Conservation (phyloP, 2,113 vertebrate genomes). For the Antennarius striatus region DNA sequence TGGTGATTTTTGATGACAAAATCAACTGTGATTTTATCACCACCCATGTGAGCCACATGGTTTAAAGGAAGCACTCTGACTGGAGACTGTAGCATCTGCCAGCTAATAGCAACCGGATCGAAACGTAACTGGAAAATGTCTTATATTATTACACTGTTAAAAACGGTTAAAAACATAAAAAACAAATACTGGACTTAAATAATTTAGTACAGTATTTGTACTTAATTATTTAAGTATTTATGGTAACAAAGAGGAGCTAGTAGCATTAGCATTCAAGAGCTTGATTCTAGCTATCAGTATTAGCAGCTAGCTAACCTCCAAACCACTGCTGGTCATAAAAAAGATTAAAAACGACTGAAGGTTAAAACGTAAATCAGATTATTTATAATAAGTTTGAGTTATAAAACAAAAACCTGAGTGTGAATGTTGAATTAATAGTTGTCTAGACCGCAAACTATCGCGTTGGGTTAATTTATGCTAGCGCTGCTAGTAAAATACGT, state of each 20-base stretch:
- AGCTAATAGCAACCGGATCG: not conserved
- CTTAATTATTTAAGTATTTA: not conserved
- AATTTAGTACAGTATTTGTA: not conserved
- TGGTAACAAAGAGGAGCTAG: conserved; percentile 52
- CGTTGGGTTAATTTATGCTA: too few relatives aligned
- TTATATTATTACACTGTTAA: rapidly evolving
- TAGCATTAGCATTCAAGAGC: not conserved
- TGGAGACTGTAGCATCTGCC: not conserved
- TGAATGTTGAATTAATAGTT: too few relatives aligned
- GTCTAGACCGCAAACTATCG: too few relatives aligned
- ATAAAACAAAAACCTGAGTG: too few relatives aligned
- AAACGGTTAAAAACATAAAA: not conserved
- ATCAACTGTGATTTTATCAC: not conserved
- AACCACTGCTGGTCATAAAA: not conserved
- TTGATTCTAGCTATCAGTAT: conserved; percentile 8
- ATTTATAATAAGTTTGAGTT: too few relatives aligned
- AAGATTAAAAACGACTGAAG: not conserved
- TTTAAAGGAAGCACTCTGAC: not conserved
- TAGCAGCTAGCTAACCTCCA: conserved; percentile 41
- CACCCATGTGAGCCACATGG: not conserved
- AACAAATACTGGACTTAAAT: not conserved
- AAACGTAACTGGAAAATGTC: not conserved
- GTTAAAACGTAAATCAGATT: too few relatives aligned
- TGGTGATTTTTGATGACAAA: not conserved
- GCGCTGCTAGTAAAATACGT: too few relatives aligned